Evolutionary conservation across 2,113 vertebrate species (phyloP).

Genomic region (Eudyptes chrysolophus): DNA sequence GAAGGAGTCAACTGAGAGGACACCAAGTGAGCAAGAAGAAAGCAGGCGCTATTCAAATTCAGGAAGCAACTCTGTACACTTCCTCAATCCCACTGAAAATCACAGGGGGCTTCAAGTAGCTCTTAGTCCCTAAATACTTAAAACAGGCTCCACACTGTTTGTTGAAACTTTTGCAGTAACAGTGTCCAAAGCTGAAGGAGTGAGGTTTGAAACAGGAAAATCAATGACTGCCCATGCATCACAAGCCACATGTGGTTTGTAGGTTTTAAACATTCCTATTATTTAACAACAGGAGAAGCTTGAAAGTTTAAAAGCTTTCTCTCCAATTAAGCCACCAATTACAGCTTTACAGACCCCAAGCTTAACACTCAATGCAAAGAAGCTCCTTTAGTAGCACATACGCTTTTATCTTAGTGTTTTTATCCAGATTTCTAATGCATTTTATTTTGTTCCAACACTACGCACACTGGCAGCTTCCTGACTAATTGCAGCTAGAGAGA

Average conservation of each 20-base stretch:
- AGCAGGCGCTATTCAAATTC: neutral
- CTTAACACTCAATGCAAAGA: neutral
- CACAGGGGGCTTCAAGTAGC: neutral
- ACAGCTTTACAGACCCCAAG: neutral
- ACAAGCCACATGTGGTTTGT: neutral
- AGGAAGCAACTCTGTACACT: neutral
- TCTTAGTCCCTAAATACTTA: neutral
- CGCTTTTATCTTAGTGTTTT: neutral
- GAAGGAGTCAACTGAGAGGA: neutral
- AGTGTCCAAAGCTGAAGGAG: neutral
- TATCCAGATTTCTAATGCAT: neutral
- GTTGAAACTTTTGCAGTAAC: neutral
- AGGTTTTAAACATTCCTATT: neutral
- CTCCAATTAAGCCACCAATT: neutral
- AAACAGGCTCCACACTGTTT: neutral
- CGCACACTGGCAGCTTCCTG: neutral
- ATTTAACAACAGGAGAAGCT: neutral
- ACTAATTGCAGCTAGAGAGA: neutral
- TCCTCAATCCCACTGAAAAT: neutral
- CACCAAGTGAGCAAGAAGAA: neutral
- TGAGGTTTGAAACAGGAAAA: neutral
- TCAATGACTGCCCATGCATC: accelerated
- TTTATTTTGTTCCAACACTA: neutral
- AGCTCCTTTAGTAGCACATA: neutral
- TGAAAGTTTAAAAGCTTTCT: neutral